phyloP scores from a whole-genome alignment of 1,140 invertebrate genomes.

The Zaprionus ghesquierei region DNA sequence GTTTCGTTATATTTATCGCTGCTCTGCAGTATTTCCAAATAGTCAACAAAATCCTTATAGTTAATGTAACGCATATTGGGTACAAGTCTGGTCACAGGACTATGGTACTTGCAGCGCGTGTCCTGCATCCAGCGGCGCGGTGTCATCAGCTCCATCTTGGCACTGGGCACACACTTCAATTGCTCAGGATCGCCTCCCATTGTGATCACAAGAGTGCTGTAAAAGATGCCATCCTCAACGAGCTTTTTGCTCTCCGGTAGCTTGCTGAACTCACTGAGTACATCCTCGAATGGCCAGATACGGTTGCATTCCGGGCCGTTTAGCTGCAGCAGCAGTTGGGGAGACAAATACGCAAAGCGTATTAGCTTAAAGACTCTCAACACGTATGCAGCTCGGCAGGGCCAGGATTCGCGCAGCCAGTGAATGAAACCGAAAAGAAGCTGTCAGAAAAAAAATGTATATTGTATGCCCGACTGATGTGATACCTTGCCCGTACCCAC shows the following conservation, averaged over 20 bases:
- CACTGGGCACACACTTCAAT: neutral
- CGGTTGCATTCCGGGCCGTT: neutral
- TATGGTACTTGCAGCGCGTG: constrained; percentile 30
- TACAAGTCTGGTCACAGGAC: neutral
- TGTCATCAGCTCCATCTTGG: neutral
- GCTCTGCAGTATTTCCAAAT: neutral
- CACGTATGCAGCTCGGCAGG: neutral
- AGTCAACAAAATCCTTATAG: constrained; percentile 14
- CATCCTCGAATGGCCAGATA: neutral
- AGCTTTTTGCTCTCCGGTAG: neutral
- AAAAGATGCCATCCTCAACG: constrained; percentile 36
- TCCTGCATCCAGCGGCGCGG: constrained; percentile 35
- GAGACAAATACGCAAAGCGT: constrained; percentile 32
- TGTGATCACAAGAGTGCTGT: constrained; percentile 33
- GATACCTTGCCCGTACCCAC: neutral
- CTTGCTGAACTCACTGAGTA: constrained; percentile 8
- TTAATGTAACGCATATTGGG: constrained; percentile 44
- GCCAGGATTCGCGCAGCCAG: constrained; percentile 37
- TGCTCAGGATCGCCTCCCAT: neutral
- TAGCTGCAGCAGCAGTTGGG: constrained; percentile 25
- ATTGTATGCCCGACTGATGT: neutral
- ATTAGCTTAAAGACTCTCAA: constrained; percentile 5
- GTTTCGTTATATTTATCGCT: neutral
- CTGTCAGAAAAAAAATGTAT: neutral
- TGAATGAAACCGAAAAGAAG: constrained; percentile 16